Conservation (phyloP, 2,797 vertebrate genomes). For the Hemitrygon akajei region DNA sequence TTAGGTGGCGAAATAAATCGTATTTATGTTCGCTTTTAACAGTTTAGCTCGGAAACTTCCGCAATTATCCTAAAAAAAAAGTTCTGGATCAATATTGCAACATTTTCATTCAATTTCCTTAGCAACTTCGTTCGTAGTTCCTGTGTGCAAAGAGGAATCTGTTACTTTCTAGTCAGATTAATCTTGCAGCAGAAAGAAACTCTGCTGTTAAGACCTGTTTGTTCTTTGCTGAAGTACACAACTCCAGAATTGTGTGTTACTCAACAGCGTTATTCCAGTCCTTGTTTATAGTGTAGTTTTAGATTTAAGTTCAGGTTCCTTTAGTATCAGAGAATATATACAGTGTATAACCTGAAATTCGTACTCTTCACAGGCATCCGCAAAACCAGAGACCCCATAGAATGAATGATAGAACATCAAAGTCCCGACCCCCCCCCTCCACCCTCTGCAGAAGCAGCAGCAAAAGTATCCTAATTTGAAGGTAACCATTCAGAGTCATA, state of each 20-base stretch:
- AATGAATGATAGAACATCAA: too few relatives aligned
- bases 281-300: neutral
- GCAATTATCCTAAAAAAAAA: neutral
- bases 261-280: neutral
- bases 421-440: too few relatives aligned
- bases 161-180: neutral
- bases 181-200: neutral
- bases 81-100: neutral
- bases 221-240: too few relatives aligned
- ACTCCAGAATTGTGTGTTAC: neutral
- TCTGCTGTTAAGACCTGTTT: neutral
- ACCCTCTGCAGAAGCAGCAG: too few relatives aligned
- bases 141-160: neutral
- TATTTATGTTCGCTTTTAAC: neutral
- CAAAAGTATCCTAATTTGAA: neutral
- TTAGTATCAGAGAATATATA: too few relatives aligned
- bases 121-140: neutral
- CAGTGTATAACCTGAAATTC: too few relatives aligned
- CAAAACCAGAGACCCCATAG: too few relatives aligned
- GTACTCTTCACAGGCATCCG: too few relatives aligned
- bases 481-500: too few relatives aligned
- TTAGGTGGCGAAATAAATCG: neutral
- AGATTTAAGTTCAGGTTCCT: too few relatives aligned
- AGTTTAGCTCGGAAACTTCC: neutral
- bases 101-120: neutral